phyloP scores from a whole-genome alignment of 2,113 vertebrate species.

The Sprattus sprattus region DNA sequence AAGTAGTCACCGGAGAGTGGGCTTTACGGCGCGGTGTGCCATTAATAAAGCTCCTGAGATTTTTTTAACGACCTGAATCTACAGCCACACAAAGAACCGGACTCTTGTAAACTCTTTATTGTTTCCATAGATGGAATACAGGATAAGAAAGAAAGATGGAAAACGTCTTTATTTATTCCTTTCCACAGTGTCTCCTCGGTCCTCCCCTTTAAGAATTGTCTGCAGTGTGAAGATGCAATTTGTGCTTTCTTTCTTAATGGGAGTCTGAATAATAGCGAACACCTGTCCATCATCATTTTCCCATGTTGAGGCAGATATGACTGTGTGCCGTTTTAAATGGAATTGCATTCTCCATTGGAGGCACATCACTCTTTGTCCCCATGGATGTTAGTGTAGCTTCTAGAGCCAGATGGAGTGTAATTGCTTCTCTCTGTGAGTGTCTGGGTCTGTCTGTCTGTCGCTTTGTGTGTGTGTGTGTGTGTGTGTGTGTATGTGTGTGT shows the following conservation, averaged over 20 bases:
- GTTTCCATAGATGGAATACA: conserved; percentile 1
- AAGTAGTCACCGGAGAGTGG: conserved; percentile 40
- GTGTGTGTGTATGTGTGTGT: background rate
- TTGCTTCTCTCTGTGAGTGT: background rate
- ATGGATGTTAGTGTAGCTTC: background rate
- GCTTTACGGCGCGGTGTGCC: conserved; percentile 37
- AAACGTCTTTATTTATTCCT: background rate
- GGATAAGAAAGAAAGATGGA: background rate
- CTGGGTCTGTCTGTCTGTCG: background rate
- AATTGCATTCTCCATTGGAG: background rate
- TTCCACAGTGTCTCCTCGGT: background rate
- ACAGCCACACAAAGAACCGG: conserved; percentile 12
- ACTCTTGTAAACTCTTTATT: background rate
- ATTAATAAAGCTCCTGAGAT: conserved; percentile 32
- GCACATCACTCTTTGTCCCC: background rate
- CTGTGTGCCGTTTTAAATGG: background rate
- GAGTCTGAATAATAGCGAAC: background rate
- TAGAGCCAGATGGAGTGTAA: background rate
- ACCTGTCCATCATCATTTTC: background rate
- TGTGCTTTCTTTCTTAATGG: background rate
- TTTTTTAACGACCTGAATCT: conserved; percentile 34
- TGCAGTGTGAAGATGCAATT: background rate
- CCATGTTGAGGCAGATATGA: background rate
- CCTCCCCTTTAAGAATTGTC: background rate
- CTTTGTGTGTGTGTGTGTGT: background rate